Conservation (phyloP, 2,888 invertebrate species). For the Diplolepis rosae region DNA sequence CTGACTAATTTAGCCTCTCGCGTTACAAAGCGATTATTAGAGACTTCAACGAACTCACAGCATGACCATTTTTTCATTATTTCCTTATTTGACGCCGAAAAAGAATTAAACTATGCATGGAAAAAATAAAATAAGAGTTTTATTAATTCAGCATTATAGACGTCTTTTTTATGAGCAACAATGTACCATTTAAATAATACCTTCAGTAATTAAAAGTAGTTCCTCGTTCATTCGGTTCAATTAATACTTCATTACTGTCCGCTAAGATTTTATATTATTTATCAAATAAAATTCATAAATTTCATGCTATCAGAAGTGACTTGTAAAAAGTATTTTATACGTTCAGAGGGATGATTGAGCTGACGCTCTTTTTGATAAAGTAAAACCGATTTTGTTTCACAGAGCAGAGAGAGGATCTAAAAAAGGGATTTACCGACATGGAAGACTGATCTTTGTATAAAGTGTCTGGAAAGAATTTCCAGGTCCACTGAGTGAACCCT, state of each 20-base stretch:
- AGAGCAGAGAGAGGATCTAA: background rate
- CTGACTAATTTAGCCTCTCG: slow-evolving; percentile 20
- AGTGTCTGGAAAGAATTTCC: slow-evolving; percentile 16
- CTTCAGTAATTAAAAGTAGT: background rate
- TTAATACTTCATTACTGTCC: too few relatives aligned
- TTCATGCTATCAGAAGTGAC: background rate
- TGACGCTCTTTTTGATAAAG: background rate
- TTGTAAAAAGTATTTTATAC: background rate
- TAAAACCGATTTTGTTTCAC: slow-evolving; percentile 9
- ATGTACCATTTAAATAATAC: background rate
- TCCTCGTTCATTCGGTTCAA: background rate
- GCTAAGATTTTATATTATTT: too few relatives aligned
- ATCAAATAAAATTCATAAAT: background rate
- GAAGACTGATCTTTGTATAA: slow-evolving; percentile 23
- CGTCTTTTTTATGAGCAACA: background rate
- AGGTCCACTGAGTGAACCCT: slow-evolving; percentile 23
- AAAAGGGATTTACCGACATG: slow-evolving; percentile 16
- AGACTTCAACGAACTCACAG: slow-evolving; percentile 20
- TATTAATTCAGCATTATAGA: slow-evolving; percentile 1
- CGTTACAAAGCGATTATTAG: slow-evolving; percentile 27
- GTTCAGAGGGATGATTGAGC: slow-evolving; percentile 13
- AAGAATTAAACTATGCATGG: background rate
- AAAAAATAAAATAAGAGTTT: slow-evolving; percentile 8
- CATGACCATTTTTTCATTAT: slow-evolving; percentile 18
- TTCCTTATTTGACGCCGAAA: slow-evolving; percentile 11